A percentile compares a stretch with the other conserved stretches of the same genome.
Conservation (phyloP, 2,113 vertebrate genomes). For the Synodontis membranacea region DNA sequence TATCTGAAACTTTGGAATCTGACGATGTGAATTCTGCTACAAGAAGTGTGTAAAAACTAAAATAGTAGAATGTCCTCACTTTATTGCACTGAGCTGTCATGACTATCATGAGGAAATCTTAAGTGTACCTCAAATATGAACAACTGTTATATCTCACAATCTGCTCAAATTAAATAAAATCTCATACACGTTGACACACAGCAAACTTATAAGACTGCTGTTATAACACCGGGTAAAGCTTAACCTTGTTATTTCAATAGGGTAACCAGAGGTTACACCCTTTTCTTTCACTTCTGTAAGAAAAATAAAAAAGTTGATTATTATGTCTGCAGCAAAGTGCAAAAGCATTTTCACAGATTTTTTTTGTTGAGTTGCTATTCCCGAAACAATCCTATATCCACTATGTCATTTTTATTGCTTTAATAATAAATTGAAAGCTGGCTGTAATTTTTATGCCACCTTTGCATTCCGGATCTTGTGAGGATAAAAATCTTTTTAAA, state of each 20-base stretch:
- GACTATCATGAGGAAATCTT: neutral
- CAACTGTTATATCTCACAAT: neutral
- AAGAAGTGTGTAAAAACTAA: neutral
- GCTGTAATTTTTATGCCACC: conserved; percentile 5
- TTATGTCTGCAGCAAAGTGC: neutral
- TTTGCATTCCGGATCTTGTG: neutral
- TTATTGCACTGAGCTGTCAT: neutral
- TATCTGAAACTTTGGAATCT: neutral
- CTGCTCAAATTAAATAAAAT: too few relatives aligned
- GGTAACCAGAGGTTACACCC: neutral
- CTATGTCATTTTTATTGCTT: conserved; percentile 15
- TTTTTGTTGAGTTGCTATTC: neutral
- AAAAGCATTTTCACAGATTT: neutral
- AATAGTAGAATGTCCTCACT: neutral
- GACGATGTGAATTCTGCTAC: neutral
- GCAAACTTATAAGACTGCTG: neutral
- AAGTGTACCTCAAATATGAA: neutral
- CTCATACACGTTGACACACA: neutral
- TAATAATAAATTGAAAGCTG: conserved; percentile 11
- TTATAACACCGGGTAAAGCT: neutral
- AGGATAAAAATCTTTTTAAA: neutral
- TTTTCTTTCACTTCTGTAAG: conserved; percentile 5
- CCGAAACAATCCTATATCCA: neutral
- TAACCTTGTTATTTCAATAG: neutral
- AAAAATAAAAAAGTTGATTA: conserved; percentile 8